Percentiles rank a stretch among this genome's conserved stretches.
These are phyloP conservation scores for Metacarcinus magister DNA, from an alignment of 2,888 invertebrate genomes.

Conservation along the genomic window DNA sequence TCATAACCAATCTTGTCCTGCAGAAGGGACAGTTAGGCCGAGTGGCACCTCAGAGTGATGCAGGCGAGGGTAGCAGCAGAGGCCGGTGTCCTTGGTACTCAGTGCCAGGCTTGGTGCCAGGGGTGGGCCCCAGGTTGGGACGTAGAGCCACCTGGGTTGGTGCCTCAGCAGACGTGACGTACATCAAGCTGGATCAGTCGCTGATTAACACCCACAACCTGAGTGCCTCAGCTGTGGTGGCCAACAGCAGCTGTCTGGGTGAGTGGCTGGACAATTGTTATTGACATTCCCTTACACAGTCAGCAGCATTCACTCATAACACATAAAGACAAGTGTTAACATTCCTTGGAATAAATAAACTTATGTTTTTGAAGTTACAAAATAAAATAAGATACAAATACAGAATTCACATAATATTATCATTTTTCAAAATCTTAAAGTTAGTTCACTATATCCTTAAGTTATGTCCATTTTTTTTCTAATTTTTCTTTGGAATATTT, in stretches of 20 bases:
- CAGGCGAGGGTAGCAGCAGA: constrained; percentile 83
- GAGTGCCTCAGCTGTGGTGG: constrained; percentile 94
- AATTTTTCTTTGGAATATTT: background rate
- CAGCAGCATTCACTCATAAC: background rate
- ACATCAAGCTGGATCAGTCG: constrained; percentile 95
- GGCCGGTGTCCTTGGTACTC: constrained; percentile 86
- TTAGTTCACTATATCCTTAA: background rate
- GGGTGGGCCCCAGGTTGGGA: constrained; percentile 93
- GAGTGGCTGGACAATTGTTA: constrained; percentile 84
- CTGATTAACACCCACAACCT: constrained; percentile 96
- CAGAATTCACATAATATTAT: too few species aligned
- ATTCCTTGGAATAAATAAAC: background rate
- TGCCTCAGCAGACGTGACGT: constrained; percentile 98
- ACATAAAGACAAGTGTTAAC: background rate
- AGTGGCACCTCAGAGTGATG: constrained; percentile 87
- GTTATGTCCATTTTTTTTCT: background rate
- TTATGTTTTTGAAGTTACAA: background rate
- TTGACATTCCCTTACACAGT: background rate
- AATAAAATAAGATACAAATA: background rate
- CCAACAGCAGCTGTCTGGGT: constrained; percentile 94
- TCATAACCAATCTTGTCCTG: background rate
- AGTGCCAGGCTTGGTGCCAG: constrained; percentile 90
- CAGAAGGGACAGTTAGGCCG: constrained; percentile 89
- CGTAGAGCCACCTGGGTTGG: constrained; percentile 96
- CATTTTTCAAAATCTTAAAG: background rate